Conservation (phyloP, 2,113 vertebrate genomes). For the Struthio camelus region DNA sequence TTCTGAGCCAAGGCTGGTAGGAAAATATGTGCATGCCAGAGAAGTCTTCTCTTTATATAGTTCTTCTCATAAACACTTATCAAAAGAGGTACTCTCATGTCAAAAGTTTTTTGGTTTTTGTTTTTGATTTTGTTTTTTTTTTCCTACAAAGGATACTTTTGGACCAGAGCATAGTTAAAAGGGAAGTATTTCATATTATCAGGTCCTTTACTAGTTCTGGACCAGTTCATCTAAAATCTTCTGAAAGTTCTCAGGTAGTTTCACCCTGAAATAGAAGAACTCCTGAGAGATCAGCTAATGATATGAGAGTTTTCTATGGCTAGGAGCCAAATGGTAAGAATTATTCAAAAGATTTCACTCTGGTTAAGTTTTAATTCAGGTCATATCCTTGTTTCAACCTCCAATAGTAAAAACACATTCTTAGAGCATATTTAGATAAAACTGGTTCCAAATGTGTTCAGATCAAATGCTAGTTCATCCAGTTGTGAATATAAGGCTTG, state of each 20-base stretch:
- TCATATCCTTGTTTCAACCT: neutral
- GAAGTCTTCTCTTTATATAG: neutral
- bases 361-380: neutral
- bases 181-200: neutral
- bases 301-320: neutral
- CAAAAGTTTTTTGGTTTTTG: neutral
- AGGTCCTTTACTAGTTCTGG: neutral
- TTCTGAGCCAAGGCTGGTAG: neutral
- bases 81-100: neutral
- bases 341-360: neutral
- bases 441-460: rapidly evolving
- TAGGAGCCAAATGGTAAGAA: neutral
- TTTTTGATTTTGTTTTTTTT: neutral
- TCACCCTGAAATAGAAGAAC: neutral
- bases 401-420: neutral
- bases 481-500: rapidly evolving
- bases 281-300: neutral
- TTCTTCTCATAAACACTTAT: neutral
- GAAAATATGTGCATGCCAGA: neutral
- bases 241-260: neutral
- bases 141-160: neutral
- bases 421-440: neutral
- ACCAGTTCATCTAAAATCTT: neutral
- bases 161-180: neutral
- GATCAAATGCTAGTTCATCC: neutral